Evolutionary conservation across 2,113 vertebrate species (phyloP), one percentile per base, ranked within the genome.

Genomic region (Tympanuchus pallidicinctus): DNA sequence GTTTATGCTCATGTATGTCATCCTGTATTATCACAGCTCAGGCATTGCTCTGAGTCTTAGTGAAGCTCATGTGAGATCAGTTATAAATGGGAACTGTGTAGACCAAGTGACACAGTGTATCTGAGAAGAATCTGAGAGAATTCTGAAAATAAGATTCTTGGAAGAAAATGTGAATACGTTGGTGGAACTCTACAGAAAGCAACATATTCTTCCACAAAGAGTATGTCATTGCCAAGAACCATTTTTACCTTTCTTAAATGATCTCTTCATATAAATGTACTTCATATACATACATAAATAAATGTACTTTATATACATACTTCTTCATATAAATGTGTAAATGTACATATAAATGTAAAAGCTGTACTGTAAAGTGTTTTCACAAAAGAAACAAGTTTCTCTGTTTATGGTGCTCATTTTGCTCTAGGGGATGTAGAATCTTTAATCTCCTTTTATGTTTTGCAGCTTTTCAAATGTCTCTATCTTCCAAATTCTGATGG

Each of bases 81-180:
- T 91, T 95, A 92, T 90, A 94, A 95, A 74, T 88, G 87, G 92
- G 89, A 97, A 83, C 91, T 66, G 66, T 43, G 54, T 61, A 75
- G 85, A 94, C 77, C 88, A 92, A 95, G 86, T 95, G 88, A 89
- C 92, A 91, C 11, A 89, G 65, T 84, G 86, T 92, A 91, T 95
- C 94, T 92, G 94, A 93, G 92, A 95, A 95, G 42, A 43, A 43
- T 43, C 42, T 43, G 42, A 43, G 42, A 43, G 42, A 43, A 94
- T 93, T 93, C 83, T 72, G 65, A 92, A 88, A 88, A 90, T 54
- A 80, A 92, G 87, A 72, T 96, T 94, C 93, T 92, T 96, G 89
- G 91, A 97, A 95, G 82, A 50, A 94, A 94, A 96, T 59, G 47
- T 85, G 73, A 96, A 91, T 88, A 95, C 70, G 43, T 81, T 93